Conservation (phyloP, 2,113 vertebrate species). For the Vidua macroura region DNA sequence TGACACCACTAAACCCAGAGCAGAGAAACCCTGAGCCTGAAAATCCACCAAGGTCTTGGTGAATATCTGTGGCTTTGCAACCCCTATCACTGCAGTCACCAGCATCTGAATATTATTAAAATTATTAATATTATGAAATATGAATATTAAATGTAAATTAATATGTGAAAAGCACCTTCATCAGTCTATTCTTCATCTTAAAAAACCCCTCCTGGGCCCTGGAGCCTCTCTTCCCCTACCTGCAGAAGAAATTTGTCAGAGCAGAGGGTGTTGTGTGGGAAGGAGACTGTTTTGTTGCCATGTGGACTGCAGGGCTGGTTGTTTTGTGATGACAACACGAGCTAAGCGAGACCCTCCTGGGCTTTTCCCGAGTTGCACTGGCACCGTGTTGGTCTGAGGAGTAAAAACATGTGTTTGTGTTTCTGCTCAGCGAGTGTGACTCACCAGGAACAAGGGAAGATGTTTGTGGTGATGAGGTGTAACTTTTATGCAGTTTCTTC, state of each 20-base stretch:
- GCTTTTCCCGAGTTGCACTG: background rate
- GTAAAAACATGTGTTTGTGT: slow-evolving; percentile 18
- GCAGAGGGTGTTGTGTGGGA: background rate
- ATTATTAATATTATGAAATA: background rate
- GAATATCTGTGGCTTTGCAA: background rate
- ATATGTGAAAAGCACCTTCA: fast-evolving
- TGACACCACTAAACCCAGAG: fast-evolving
- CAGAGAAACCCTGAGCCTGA: too few species aligned
- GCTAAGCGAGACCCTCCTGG: background rate
- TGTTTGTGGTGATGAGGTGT: slow-evolving; percentile 46
- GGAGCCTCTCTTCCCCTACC: background rate
- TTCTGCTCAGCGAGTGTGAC: background rate
- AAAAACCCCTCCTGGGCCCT: background rate
- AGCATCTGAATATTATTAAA: fast-evolving
- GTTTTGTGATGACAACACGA: background rate
- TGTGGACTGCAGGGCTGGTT: background rate
- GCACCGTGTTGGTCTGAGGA: background rate
- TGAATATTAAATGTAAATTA: background rate
- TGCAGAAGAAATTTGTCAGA: background rate
- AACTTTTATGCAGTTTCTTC: background rate
- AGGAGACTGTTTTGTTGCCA: background rate
- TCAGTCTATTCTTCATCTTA: background rate
- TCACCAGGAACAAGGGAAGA: slow-evolving; percentile 22
- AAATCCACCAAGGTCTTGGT: fast-evolving
- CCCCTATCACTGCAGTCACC: fast-evolving